These are phyloP conservation scores for Zosterops pallidus DNA, from an alignment of 2,113 vertebrate species.

Conservation along the genomic window DNA sequence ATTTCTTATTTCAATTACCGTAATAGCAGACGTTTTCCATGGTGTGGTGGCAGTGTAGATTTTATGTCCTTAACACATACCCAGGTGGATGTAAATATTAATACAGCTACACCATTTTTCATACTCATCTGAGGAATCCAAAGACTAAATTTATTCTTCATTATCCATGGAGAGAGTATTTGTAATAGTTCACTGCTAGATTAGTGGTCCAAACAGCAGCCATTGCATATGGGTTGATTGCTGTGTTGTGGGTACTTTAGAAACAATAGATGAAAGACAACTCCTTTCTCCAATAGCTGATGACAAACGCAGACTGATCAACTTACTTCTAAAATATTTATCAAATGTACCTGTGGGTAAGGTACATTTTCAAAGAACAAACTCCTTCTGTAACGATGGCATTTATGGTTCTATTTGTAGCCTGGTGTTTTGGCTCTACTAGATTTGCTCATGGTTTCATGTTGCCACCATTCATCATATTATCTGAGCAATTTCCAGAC, in stretches of 20 bases:
- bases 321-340: neutral
- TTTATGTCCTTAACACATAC: slow-evolving; percentile 25
- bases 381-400: neutral
- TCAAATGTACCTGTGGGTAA: neutral
- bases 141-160: slow-evolving; percentile 12
- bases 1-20: neutral
- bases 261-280: neutral
- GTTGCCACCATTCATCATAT: neutral
- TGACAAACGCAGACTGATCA: neutral
- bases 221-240: neutral
- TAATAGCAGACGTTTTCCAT: slow-evolving; percentile 11
- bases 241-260: neutral
- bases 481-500: neutral
- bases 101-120: neutral
- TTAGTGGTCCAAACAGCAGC: neutral
- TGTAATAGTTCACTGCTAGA: neutral
- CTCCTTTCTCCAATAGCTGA: neutral
- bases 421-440: neutral
- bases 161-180: neutral
- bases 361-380: neutral
- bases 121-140: neutral
- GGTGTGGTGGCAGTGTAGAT: neutral
- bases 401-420: neutral
- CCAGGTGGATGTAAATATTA: slow-evolving; percentile 29
- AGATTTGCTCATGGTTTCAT: neutral